Evolutionary conservation across 1,140 invertebrate genomes (phyloP), one percentile per base, ranked within the genome.

Genomic region (Drosophila jambulina): DNA sequence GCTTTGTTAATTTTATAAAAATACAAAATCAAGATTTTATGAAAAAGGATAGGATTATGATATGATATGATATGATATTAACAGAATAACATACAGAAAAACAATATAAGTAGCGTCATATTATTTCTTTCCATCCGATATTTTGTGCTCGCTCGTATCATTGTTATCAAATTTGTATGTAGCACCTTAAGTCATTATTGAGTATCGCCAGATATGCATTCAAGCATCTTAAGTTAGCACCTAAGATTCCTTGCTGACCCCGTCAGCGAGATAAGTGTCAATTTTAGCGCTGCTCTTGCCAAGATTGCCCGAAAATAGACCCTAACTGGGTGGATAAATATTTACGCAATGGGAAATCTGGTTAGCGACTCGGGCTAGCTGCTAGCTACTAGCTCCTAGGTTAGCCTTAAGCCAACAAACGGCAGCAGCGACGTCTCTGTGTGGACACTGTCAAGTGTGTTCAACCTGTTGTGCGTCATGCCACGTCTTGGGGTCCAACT

Each of bases 251-350:
- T 40, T 29, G 29, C 25, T 58, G 45, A 58, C 34, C 43, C 51
- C 48, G 42, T 29, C 34, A 38, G 0, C 48, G 2, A 23, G 36
- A 42, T 29, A 17, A 53, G 70, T 36, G 64, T 76, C 43, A 76
- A 34, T 38, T 79, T 59, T 77, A 71, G 48, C 79, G 42, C 68
- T 51, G 10, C 32, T 21, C 43, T 25, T 17, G 21, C 9, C 17
- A n/a, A 57, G 40, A 69, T 61, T 45, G 42, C 10, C 23, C 42
- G 40, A 61, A 69, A 48, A 53, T 82, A 82, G 40, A 45, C 23
- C 19, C 64, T 80, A 86, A 84, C 29, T 70, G 45, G 58, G 13
- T 21, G 64, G 56, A 78, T 45, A 77, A 87, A 87, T 80, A 80
- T 83, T 63, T 67, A 45, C 29, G 56, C 34, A 48, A 46, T n/a